Base-by-base conservation (phyloP, 2,113 vertebrate species). In the Archilochus colubris region DNA sequence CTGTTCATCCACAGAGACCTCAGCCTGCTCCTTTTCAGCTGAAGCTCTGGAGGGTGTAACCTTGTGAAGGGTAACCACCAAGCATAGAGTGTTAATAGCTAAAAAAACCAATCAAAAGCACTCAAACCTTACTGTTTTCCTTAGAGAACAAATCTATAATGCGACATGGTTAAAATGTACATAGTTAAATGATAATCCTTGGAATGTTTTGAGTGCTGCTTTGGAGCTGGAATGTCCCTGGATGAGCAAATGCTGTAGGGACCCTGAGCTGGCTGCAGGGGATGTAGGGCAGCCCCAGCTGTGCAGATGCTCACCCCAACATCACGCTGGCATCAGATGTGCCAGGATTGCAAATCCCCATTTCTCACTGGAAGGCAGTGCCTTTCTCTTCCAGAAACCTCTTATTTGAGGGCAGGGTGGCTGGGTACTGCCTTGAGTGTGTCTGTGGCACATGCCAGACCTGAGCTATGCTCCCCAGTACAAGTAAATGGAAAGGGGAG, bases 271-370 rank as follows among this genome's bases (percentile, higher is more conserved):
- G 66, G 27, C 43, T 19, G 63, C 22, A 5, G 63, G 57, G 40
- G 73, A 3, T 13, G 55, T 6, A 12, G 55, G 73, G 50, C 50
- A 74, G 43, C 68, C 31, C 2, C 57, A 4, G 4, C 44, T 36
- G 17, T 16, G 5, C 0, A 1, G 43, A 28, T 16, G 4, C 43
- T 28, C 17, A 1, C 9, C 10, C 14, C 8, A 0, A 36, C 16
- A n/a, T 24, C 2, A 1, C 14, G 2, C 11, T 9, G 3, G 27
- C 15, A 0, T 0, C 3, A 43, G 54, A 9, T 3, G 9, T 10
- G 27, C 62, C 12, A 3, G 23, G 15, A 7, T 31, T 31, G 53
- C 25, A 44, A 1, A 12, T 15, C 44, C 22, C 54, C 2, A 1
- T 23, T 48, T 31, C 83, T 36, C 73, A 8, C 33, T 3, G 31